phyloP scores from a whole-genome alignment of 2,888 invertebrate species.

The Caenorhabditis afra region DNA sequence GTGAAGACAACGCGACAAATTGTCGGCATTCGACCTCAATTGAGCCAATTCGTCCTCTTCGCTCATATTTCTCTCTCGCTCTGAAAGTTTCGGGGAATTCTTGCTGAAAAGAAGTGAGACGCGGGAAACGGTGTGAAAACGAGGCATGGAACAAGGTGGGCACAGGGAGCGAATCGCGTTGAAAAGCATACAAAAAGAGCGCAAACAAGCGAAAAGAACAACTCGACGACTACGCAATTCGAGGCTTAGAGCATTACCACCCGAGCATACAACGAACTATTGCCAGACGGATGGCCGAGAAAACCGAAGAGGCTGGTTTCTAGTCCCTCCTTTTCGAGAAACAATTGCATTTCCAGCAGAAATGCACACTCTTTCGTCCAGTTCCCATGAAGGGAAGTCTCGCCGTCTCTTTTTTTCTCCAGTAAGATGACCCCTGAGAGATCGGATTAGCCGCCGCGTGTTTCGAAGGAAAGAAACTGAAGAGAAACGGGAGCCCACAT shows the following conservation, averaged over 20 bases:
- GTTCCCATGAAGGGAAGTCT: too few relatives aligned
- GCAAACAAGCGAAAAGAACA: slow-evolving; percentile 46
- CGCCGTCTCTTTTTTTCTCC: neutral
- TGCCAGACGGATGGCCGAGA: too few relatives aligned
- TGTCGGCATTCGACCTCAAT: slow-evolving; percentile 77
- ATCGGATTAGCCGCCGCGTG: slow-evolving; percentile 36
- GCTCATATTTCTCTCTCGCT: slow-evolving; percentile 40
- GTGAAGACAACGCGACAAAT: slow-evolving; percentile 76
- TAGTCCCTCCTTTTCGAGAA: too few relatives aligned
- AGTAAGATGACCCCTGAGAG: slow-evolving; percentile 22
- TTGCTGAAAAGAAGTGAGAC: slow-evolving; percentile 9
- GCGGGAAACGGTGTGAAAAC: slow-evolving; percentile 8
- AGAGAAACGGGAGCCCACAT: neutral
- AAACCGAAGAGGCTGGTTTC: too few relatives aligned
- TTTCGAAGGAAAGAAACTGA: slow-evolving; percentile 16
- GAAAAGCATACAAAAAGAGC: slow-evolving; percentile 51
- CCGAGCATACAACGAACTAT: neutral
- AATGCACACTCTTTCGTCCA: too few relatives aligned
- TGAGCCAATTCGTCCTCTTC: slow-evolving; percentile 67
- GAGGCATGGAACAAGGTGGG: slow-evolving; percentile 36
- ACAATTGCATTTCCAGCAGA: too few relatives aligned
- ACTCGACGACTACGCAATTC: slow-evolving; percentile 52
- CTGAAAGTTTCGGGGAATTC: neutral
- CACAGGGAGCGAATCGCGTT: slow-evolving; percentile 21
- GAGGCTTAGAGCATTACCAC: slow-evolving; percentile 55